Percentiles rank a stretch among this genome's conserved stretches.
These are phyloP conservation scores for Melanotaenia pygmaea DNA, from an alignment of 2,797 vertebrate genomes.

Conservation along the genomic window DNA sequence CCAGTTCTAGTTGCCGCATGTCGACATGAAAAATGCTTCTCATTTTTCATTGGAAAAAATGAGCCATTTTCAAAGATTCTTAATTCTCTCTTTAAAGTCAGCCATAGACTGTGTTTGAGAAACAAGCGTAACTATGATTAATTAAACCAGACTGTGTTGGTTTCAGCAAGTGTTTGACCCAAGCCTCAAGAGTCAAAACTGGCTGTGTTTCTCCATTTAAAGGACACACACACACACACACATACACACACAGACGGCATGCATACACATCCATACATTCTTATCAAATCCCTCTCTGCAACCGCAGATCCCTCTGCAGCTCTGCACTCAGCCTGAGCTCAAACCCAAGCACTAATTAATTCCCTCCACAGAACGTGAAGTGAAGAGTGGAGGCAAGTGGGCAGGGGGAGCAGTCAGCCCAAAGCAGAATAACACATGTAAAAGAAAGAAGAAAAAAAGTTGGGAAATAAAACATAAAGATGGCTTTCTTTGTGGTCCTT, in stretches of 20 bases:
- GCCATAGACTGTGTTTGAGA: not conserved
- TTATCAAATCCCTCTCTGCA: conserved; percentile 41
- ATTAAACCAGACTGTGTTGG: conserved; percentile 24
- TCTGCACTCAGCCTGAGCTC: conserved; percentile 39
- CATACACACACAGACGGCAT: conserved; percentile 4
- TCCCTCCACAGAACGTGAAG: conserved; percentile 45
- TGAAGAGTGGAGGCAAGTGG: conserved; percentile 38
- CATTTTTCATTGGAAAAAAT: too few species aligned
- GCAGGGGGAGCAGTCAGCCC: conserved; percentile 28
- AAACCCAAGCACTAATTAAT: conserved; percentile 63
- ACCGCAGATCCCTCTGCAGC: conserved; percentile 43
- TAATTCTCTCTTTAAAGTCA: too few species aligned
- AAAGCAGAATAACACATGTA: conserved; percentile 45
- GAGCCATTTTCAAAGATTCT: too few species aligned
- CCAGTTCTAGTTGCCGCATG: too few species aligned
- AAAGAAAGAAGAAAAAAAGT: conserved; percentile 24
- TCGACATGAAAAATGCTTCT: too few species aligned
- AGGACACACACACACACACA: conserved; percentile 14
- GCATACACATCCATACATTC: conserved; percentile 27
- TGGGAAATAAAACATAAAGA: not conserved
- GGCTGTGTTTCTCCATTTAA: conserved; percentile 3
- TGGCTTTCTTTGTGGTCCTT: conserved; percentile 7
- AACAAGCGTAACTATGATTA: not conserved
- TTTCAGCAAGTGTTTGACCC: conserved; percentile 19
- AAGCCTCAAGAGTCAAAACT: conserved; percentile 16